A percentile compares a stretch with the other conserved stretches of the same genome.
phyloP scores from a whole-genome alignment of 2,113 vertebrate species.

The Phylloscopus trochilus region DNA sequence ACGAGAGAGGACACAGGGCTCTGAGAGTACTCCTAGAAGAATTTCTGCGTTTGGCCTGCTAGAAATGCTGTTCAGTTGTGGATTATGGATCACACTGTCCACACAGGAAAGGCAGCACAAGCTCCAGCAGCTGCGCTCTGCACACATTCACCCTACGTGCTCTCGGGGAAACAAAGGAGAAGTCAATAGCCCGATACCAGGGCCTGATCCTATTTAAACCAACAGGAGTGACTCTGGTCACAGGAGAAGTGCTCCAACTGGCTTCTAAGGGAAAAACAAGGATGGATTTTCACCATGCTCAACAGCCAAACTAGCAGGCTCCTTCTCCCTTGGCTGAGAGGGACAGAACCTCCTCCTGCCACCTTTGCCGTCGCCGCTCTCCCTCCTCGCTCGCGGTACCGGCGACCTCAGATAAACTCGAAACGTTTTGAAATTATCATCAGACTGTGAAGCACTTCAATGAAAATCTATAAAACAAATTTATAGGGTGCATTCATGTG shows the following conservation, averaged over 20 bases:
- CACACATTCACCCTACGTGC: background rate
- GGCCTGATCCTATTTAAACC: background rate
- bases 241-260: background rate
- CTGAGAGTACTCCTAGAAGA: background rate
- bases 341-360: background rate
- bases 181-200: background rate
- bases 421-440: slow-evolving; percentile 39
- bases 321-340: background rate
- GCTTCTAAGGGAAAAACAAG: background rate
- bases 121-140: background rate
- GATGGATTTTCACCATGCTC: background rate
- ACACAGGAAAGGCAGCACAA: background rate
- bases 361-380: background rate
- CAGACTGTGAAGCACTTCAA: slow-evolving; percentile 51
- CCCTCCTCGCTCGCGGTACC: background rate
- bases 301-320: background rate
- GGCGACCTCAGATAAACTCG: slow-evolving; percentile 42
- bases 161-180: slow-evolving; percentile 29
- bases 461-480: slow-evolving; percentile 64
- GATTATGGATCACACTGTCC: background rate
- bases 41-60: background rate
- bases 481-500: slow-evolving; percentile 41
- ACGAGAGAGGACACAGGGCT: rapidly evolving
- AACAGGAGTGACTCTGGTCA: background rate
- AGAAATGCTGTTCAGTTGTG: background rate